These are phyloP conservation scores for Bolinopsis microptera DNA, from an alignment of 37 sponge, comb jelly and placozoan genomes.

Conservation along the genomic window DNA sequence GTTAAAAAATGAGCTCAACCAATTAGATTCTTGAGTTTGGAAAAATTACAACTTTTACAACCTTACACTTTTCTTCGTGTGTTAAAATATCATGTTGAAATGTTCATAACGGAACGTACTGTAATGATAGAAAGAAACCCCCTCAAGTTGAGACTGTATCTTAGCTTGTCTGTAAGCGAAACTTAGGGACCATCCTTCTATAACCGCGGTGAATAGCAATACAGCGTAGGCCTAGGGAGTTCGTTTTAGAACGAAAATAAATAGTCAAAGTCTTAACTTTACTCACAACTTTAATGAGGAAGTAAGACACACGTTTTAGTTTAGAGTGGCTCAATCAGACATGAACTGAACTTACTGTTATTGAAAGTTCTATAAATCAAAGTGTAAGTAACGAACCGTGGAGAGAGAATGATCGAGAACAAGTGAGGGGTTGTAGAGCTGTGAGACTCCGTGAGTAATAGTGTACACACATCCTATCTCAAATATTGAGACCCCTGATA, in stretches of 20 bases:
- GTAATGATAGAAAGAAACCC: slow-evolving; percentile 17
- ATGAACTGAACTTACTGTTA: too few relatives aligned
- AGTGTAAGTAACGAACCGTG: slow-evolving; percentile 68
- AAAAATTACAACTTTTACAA: too few relatives aligned
- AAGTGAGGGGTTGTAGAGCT: slow-evolving; percentile 79
- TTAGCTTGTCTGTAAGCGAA: slow-evolving; percentile 54
- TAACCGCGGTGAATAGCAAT: background rate
- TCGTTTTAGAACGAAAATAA: background rate
- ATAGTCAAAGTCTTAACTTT: background rate
- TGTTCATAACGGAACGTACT: too few relatives aligned
- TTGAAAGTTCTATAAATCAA: background rate
- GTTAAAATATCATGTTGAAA: too few relatives aligned
- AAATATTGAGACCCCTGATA: slow-evolving; percentile 96
- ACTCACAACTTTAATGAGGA: slow-evolving; percentile 81
- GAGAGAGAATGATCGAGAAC: slow-evolving; percentile 73
- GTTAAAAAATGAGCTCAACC: too few relatives aligned
- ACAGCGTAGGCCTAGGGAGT: slow-evolving; percentile 59
- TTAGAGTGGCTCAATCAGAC: too few relatives aligned
- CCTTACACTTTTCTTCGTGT: too few relatives aligned
- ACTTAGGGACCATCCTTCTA: slow-evolving; percentile 43
- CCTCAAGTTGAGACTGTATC: slow-evolving; percentile 58
- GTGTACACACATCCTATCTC: slow-evolving; percentile 94
- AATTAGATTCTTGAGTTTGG: too few relatives aligned
- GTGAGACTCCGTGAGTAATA: slow-evolving; percentile 86
- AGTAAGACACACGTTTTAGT: too few relatives aligned